A percentile compares a stretch with the other conserved stretches of the same genome.
phyloP scores from a whole-genome alignment of 2,888 invertebrate species.

The Agrotis exclamationis region DNA sequence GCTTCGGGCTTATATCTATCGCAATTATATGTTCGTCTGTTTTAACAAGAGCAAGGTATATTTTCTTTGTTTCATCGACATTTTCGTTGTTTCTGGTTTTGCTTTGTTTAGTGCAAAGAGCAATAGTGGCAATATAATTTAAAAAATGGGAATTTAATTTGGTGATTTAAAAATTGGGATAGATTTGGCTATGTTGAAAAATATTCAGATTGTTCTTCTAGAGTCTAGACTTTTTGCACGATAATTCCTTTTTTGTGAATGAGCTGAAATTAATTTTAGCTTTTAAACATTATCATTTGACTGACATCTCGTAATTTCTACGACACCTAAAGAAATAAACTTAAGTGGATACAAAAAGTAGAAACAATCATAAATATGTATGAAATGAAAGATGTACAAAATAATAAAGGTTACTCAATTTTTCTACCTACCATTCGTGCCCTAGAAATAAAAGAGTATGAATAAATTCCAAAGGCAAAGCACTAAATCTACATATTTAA shows the following conservation, averaged over 20 bases:
- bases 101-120: not conserved
- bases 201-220: no score
- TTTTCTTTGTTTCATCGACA: not conserved
- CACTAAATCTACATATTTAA: slow-evolving; percentile 62
- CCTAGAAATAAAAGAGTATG: slow-evolving; percentile 25
- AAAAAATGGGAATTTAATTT: not conserved
- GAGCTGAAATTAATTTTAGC: not conserved
- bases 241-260: no score
- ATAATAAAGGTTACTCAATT: slow-evolving; percentile 6
- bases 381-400: not conserved
- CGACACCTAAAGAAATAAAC: no score
- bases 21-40: slow-evolving; percentile 18
- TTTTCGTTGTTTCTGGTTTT: not conserved
- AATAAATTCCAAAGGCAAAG: slow-evolving; percentile 41
- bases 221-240: no score
- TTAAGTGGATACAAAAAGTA: not conserved
- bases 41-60: slow-evolving; percentile 20
- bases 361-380: not conserved
- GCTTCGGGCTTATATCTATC: slow-evolving; percentile 26
- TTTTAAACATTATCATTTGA: not conserved
- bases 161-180: not conserved
- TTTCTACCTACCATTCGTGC: slow-evolving; percentile 5
- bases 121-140: not conserved
- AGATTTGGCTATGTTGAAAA: not conserved
- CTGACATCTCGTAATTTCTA: not conserved